These are phyloP conservation scores for Rostratula benghalensis DNA, from an alignment of 2,113 vertebrate genomes.

Conservation along the genomic window DNA sequence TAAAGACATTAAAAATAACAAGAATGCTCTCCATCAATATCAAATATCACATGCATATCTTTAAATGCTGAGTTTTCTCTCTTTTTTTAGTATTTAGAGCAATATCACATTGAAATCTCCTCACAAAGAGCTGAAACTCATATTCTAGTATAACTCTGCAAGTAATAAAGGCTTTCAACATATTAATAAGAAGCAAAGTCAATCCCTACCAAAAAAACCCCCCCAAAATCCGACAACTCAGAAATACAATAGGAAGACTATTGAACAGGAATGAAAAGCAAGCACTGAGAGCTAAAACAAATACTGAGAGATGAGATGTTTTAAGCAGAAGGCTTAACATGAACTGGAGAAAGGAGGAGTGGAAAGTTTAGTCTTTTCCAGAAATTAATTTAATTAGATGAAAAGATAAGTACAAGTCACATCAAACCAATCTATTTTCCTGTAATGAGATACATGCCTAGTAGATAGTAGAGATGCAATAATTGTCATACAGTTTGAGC, in stretches of 20 bases:
- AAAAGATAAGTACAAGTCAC: not conserved
- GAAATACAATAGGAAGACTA: not conserved
- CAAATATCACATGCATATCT: not conserved
- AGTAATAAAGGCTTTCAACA: not conserved
- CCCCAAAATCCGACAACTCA: not conserved
- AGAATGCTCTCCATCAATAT: not conserved
- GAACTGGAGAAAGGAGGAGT: not conserved
- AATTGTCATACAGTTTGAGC: not conserved
- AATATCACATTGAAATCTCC: not conserved
- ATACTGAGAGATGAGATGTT: not conserved
- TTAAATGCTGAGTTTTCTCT: not conserved
- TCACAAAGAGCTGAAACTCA: not conserved
- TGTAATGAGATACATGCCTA: not conserved
- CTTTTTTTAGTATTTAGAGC: not conserved
- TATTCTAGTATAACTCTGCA: not conserved
- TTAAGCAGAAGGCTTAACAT: not conserved
- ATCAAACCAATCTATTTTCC: not conserved
- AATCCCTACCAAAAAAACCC: not conserved
- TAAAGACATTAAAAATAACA: not conserved
- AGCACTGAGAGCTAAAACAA: not conserved
- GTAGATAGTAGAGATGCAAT: not conserved
- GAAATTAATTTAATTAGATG: not conserved
- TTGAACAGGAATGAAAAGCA: not conserved
- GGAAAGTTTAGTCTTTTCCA: not conserved
- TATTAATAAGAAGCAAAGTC: not conserved